Evolutionary conservation across 2,797 vertebrate genomes (phyloP).

Genomic region (Xiphorhynchus erythropygius): DNA sequence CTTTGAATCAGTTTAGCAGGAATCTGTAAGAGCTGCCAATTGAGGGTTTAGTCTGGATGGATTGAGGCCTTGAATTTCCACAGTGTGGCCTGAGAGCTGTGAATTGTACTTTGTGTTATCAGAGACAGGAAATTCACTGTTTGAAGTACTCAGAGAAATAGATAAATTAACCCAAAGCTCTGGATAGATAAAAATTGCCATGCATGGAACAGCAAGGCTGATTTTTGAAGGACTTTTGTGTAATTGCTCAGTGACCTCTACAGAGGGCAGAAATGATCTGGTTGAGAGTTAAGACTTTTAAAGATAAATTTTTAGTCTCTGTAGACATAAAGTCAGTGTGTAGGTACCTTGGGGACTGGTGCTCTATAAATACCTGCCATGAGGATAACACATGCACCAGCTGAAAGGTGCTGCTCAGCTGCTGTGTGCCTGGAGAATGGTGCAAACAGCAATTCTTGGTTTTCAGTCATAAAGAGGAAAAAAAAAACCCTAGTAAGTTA

Average conservation of each 20-base stretch:
- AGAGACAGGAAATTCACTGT: not conserved
- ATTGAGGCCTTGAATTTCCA: not conserved
- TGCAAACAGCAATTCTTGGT: not conserved
- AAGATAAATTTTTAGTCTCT: not conserved
- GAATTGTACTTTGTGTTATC: not conserved
- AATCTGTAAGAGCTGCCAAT: not conserved
- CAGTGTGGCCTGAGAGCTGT: not conserved
- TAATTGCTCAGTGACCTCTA: conserved; percentile 60
- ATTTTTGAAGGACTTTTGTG: not conserved
- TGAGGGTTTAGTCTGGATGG: not conserved
- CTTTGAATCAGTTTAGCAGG: not conserved
- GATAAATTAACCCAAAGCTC: not conserved
- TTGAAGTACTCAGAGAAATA: not conserved
- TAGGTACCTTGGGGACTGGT: not conserved
- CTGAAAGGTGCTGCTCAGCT: not conserved
- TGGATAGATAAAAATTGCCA: not conserved
- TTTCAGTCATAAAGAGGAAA: not conserved
- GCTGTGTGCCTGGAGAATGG: not conserved
- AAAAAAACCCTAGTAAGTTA: not conserved
- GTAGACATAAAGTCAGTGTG: rapidly evolving
- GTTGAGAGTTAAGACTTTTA: not conserved
- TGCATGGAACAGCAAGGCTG: not conserved
- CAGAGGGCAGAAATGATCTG: conserved; percentile 61
- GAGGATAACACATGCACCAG: not conserved
- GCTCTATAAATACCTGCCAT: not conserved